A percentile compares a stretch with the other conserved stretches of the same genome.
Evolutionary conservation across 2,797 vertebrate genomes (phyloP).

Genomic region (Malurus leucopterus): DNA sequence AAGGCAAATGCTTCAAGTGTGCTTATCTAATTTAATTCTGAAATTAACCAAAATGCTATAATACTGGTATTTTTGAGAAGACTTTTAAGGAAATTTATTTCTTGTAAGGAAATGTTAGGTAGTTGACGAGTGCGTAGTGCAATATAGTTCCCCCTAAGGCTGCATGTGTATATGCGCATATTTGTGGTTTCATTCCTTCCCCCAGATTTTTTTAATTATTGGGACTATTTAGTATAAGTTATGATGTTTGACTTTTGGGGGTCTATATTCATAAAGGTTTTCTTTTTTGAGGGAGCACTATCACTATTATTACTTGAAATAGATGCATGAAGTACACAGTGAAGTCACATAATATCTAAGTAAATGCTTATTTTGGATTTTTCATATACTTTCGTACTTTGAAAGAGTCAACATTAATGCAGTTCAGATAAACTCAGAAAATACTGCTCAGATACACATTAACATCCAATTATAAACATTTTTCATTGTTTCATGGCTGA

Average conservation of each 20-base stretch:
- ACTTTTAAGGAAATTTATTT: not conserved
- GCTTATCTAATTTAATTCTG: not conserved
- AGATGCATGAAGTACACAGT: not conserved
- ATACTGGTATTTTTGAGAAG: not conserved
- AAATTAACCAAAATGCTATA: not conserved
- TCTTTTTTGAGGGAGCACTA: not conserved
- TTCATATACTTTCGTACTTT: not conserved
- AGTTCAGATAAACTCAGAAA: not conserved
- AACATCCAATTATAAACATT: not conserved
- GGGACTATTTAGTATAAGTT: not conserved
- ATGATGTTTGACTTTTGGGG: not conserved
- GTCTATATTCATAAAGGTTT: not conserved
- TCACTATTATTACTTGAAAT: not conserved
- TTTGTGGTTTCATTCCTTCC: no score
- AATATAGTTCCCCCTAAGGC: not conserved
- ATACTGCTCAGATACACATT: not conserved
- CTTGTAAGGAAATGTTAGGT: not conserved
- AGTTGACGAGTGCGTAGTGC: not conserved
- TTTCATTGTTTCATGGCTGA: not conserved
- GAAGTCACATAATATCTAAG: not conserved
- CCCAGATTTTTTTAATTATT: not conserved
- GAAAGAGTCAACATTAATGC: not conserved
- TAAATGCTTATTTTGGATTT: not conserved
- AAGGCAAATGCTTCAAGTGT: not conserved
- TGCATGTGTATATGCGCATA: fast-evolving